phyloP scores from a whole-genome alignment of 2,113 vertebrate species.

The Heloderma charlesbogerti region DNA sequence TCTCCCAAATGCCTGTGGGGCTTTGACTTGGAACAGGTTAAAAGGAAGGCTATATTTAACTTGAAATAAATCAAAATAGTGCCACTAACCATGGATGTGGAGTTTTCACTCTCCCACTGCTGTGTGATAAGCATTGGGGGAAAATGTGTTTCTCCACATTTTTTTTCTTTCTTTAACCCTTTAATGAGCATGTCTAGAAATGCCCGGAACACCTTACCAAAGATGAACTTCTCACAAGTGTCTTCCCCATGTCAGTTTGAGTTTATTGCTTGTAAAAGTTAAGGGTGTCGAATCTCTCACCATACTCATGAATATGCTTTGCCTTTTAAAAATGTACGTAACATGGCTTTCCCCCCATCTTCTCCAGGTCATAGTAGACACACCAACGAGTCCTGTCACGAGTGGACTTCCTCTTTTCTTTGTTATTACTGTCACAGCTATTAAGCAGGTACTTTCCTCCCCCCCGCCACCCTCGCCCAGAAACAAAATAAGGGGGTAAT shows the following conservation, averaged over 20 bases:
- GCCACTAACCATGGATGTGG: neutral
- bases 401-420: slow-evolving; percentile 98
- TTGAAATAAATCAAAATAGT: neutral
- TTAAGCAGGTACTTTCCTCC: slow-evolving; percentile 88
- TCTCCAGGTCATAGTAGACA: slow-evolving; percentile 94
- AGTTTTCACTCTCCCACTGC: neutral
- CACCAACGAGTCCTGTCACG: slow-evolving; percentile 96
- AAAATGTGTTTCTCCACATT: neutral
- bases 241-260: neutral
- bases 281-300: neutral
- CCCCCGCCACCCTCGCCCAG: no score
- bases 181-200: neutral
- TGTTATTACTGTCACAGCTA: slow-evolving; percentile 96
- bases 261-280: neutral
- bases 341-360: neutral
- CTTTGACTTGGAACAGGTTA: neutral
- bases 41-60: neutral
- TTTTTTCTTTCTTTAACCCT: neutral
- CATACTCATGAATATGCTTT: no score
- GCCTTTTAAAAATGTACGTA: neutral
- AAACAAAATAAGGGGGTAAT: neutral
- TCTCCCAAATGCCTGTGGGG: neutral
- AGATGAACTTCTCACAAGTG: neutral
- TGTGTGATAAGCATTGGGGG: neutral
- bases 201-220: neutral